Conservation (phyloP, 2,888 invertebrate species). For the Clivina fossor region DNA sequence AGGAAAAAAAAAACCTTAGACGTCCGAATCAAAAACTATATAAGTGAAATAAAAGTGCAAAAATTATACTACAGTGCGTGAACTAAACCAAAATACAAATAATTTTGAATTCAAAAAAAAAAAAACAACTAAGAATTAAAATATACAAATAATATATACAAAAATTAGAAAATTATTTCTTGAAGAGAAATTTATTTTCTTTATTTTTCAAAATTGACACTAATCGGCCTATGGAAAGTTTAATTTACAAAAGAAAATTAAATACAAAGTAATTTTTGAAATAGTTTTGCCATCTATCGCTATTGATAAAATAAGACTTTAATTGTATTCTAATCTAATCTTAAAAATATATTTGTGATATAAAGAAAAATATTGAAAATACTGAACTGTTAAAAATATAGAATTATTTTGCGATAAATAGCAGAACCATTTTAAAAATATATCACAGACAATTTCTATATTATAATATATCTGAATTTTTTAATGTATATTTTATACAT, state of each 20-base stretch:
- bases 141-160: constrained; percentile 46
- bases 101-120: constrained; percentile 28
- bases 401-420: too few species aligned
- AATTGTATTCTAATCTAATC: too few species aligned
- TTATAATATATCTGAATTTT: too few species aligned
- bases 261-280: too few species aligned
- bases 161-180: constrained; percentile 34
- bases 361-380: too few species aligned
- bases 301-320: neutral
- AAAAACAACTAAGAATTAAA: constrained; percentile 11
- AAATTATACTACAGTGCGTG: constrained; percentile 32
- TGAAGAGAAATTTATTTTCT: constrained; percentile 20
- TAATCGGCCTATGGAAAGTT: constrained; percentile 49
- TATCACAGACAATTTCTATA: too few species aligned
- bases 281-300: constrained; percentile 24
- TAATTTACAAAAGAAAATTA: constrained; percentile 14
- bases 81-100: constrained; percentile 31
- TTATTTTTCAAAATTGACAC: constrained; percentile 52
- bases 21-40: constrained; percentile 36
- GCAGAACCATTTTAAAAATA: too few species aligned
- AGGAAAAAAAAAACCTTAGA: constrained; percentile 35
- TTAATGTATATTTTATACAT: too few species aligned
- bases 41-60: constrained; percentile 36
- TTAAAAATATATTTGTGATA: too few species aligned
- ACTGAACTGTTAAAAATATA: too few species aligned